Evolutionary conservation across 2,888 invertebrate species (phyloP), one percentile per base, ranked within the genome.

Genomic region (Zygaena filipendulae): DNA sequence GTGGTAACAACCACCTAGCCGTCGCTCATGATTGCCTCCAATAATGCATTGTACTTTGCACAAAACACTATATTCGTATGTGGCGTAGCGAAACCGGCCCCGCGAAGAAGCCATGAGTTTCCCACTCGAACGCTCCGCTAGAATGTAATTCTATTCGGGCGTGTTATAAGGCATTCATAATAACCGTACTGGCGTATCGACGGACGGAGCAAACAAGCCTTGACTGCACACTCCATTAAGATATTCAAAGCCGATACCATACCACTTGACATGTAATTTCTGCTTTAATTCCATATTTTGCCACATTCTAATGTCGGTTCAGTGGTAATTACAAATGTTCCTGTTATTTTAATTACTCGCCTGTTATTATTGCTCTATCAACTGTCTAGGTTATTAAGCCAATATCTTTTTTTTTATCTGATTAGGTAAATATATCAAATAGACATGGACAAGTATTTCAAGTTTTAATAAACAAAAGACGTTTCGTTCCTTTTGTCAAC

Each of bases 151-250:
- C 10, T 12, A 35, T 26, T 36, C 14, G 16, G 27, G 23, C 21
- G 29, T 28, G 23, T 35, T 31, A n/a, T 25, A 26, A 25, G 6
- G 12, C 20, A 12, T 24, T 20, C 14, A 25, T 14, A 25, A n/a
- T 27, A 25, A 21, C 20, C 29, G 21, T 27, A n/a, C 14, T 29
- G 45, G 48, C 41, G 47, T 45, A 49, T 43, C n/a, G n/a, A n/a
- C n/a, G 47, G 46, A 44, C 49, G 51, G 32, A 52, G 59, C 55
- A 67, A 68, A 66, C 67, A 68, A 64, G 63, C 43, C 54, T 49
- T 52, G 53, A 59, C 56, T 55, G 61, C 59, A 55, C 64, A 59
- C 56, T 59, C 63, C 48, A 70, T 68, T 68, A 60, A 68, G 67
- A 69, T 69, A 61, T 59, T 55, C 52, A 39, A 42, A 41, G 40